Evolutionary conservation across 2,797 vertebrate genomes (phyloP), one percentile per base, ranked within the genome.

Genomic region (Carduelis carduelis): DNA sequence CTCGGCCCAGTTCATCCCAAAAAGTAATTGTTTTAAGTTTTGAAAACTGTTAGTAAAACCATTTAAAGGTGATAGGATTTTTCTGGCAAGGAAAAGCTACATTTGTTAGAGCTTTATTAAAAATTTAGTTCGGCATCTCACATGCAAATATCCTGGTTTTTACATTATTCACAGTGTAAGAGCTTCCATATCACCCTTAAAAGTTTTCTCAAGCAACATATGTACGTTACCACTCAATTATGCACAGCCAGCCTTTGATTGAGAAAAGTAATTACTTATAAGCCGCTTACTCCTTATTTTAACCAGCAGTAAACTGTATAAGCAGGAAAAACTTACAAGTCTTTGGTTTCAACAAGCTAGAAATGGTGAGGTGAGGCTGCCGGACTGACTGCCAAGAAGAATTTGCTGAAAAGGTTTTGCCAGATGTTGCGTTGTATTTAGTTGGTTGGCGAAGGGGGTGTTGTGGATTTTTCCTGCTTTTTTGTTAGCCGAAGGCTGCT

Each of bases 311-410:
- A 98, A 98, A 99, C 98, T 99, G 99, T 98, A 99, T 99, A 98
- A 99, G 99, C 99, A 99, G 98, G 99, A 99, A 99, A 99, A 98
- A 99, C 99, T 99, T 99, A 99, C 99, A 99, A 99, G 99, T 99
- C 99, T 99, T 99, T 98, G 99, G 98, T 98, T 99, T 99, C 98
- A 99, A 99, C 99, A 99, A 99, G 98, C 99, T 99, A 99, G 99
- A 99, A 99, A 99, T 99, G 99, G 98, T 98, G 99, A 99, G 98
- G 99, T 99, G 98, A 98, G 98, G 98, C 98, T 99, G 99, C 98
- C 99, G 99, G 98, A 99, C 98, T 99, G 99, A 98, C 99, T 99
- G 98, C 99, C 99, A 99, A 99, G 99, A 99, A 99, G 99, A 99
- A 99, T 99, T 99, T 99, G 99, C 98, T 98, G 99, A 99, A 98